Base-by-base conservation (phyloP, 2,113 vertebrate species). In the Gymnocephalus cernua region DNA sequence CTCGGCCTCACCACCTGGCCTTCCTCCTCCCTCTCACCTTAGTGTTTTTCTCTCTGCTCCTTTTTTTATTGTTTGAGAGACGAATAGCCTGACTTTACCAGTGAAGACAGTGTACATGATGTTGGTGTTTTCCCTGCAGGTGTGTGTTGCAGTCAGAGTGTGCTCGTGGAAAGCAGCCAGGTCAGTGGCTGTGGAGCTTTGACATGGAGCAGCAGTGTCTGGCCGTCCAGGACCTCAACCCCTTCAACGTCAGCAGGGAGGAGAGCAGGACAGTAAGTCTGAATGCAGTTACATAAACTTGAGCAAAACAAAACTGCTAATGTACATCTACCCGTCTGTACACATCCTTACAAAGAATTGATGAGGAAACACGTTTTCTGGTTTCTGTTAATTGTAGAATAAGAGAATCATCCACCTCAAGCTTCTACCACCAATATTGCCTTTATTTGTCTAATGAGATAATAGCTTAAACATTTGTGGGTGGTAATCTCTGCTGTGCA, bases 181-280 rank as follows among this genome's bases (percentile, higher is more conserved):
- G 97, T 54, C 96, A 95, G 71, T 99, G 98, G 98, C 91, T 99
- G n/a, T 99, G 98, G 98, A 98, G 97, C 91, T 98, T 98, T 75
- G 96, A 97, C 86, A 93, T 97, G 18, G 96, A 96, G 41, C 95
- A 93, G 73, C 94, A 96, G 79, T 99, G 98, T 89, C 92, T 98
- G 44, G 91, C 65, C 2, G 83, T 99, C 57, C 94, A 94, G 75
- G 92, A 94, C 1, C 69, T 98, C 72, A 96, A 86, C 88, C 98
- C 98, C n/a, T 95, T 95, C 85, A 99, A 97, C 79, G 94, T 99
- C 94, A 99, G 97, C 96, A 94, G 95, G 77, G 95, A 96, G 75
- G 96, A 98, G 90, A 96, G 93, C 93, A 95, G 92, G 91, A 97
- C 88, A 87, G 97, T 98, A 85, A 80, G 85, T 48, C 9, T 62